These are phyloP conservation scores for Ophiodon elongatus DNA, from an alignment of 2,113 vertebrate species.

Conservation along the genomic window DNA sequence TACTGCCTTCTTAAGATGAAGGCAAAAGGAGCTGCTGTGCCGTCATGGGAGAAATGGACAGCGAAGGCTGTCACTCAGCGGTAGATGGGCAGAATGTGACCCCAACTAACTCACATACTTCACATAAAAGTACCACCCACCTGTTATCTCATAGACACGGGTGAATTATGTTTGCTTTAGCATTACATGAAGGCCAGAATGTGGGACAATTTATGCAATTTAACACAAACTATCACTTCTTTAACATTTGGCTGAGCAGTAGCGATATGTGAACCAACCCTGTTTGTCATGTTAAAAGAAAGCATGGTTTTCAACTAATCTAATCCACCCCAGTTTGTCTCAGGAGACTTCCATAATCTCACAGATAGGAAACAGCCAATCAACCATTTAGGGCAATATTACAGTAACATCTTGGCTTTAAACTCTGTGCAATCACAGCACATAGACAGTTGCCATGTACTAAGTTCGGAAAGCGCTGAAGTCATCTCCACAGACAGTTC, in stretches of 20 bases:
- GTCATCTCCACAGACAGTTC: constrained; percentile 30
- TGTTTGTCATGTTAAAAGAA: constrained; percentile 7
- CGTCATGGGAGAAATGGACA: constrained; percentile 46
- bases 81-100: constrained; percentile 22
- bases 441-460: constrained; percentile 37
- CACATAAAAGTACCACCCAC: constrained; percentile 7
- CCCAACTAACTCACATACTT: constrained; percentile 1
- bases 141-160: constrained; percentile 20
- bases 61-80: constrained; percentile 47
- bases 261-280: background rate
- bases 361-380: background rate
- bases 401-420: background rate
- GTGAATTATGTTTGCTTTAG: background rate
- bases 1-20: constrained; percentile 65
- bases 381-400: constrained; percentile 3
- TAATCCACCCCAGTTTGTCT: background rate
- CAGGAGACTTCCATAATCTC: background rate
- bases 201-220: constrained; percentile 18
- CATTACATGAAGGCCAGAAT: background rate
- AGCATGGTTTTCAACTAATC: constrained; percentile 8
- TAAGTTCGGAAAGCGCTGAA: constrained; percentile 16
- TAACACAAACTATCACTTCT: constrained; percentile 27
- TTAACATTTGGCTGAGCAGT: background rate
- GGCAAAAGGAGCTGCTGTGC: constrained; percentile 58
- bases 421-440: constrained; percentile 10